phyloP scores from a whole-genome alignment of 2,888 invertebrate species.

The Drosophila seclusa region DNA sequence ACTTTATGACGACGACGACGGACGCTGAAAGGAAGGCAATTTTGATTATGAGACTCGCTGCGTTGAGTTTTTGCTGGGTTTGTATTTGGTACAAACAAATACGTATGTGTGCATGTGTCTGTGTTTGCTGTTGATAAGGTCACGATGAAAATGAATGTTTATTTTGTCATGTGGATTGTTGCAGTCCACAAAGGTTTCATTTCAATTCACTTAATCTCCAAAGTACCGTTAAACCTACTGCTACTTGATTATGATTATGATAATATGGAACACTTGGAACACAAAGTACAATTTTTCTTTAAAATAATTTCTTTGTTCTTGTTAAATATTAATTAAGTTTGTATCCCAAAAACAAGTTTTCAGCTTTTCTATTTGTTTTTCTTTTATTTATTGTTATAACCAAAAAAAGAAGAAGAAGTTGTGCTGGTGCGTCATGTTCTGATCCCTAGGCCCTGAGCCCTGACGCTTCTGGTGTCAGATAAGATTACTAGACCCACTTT shows the following conservation, averaged over 20 bases:
- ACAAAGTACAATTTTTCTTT: background rate
- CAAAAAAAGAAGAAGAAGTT: background rate
- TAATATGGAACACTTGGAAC: background rate
- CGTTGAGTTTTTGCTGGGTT: constrained; percentile 1
- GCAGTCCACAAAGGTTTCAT: constrained; percentile 3
- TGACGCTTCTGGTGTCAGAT: constrained; percentile 3
- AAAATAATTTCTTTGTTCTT: background rate
- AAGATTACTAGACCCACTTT: constrained; percentile 28
- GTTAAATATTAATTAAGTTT: background rate
- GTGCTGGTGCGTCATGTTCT: background rate
- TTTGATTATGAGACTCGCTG: constrained; percentile 28
- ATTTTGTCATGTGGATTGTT: constrained; percentile 11
- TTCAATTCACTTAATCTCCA: background rate
- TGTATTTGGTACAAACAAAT: background rate
- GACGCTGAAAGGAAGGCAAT: constrained; percentile 1
- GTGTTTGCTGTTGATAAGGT: constrained; percentile 21
- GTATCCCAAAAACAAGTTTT: too few species aligned
- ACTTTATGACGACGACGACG: constrained; percentile 20
- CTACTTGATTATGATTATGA: background rate
- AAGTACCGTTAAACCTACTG: background rate
- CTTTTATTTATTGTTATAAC: background rate
- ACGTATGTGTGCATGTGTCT: background rate
- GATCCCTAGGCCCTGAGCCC: background rate
- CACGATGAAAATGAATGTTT: constrained; percentile 9
- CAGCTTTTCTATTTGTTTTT: background rate